Conservation (phyloP, 2,797 vertebrate genomes). For the Acanthurus leucopareius region DNA sequence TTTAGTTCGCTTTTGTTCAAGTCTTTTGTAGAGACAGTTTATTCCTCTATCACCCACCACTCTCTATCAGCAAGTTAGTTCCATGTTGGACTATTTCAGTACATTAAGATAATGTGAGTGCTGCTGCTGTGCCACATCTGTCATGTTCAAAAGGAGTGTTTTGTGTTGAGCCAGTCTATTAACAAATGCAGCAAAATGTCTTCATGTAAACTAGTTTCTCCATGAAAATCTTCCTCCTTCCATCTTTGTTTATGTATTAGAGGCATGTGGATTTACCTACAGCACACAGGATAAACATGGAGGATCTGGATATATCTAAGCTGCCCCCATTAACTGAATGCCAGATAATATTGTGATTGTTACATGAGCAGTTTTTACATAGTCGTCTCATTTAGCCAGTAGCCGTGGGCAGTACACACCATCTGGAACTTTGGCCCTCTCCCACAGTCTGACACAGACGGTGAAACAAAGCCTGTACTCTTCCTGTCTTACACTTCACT, state of each 20-base stretch:
- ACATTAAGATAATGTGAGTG: conserved; percentile 41
- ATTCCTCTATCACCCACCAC: conserved; percentile 14
- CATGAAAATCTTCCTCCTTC: background rate
- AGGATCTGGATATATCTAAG: conserved; percentile 35
- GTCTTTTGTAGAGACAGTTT: conserved; percentile 26
- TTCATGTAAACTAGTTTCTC: conserved; percentile 44
- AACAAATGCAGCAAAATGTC: conserved; percentile 29
- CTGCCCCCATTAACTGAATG: conserved; percentile 43
- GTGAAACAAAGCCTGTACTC: conserved; percentile 51
- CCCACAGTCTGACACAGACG: conserved; percentile 62
- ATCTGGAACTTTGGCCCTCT: conserved; percentile 76
- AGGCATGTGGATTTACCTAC: conserved; percentile 18
- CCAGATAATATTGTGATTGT: conserved; percentile 67
- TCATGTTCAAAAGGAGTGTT: conserved; percentile 31
- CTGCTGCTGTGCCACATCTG: conserved; percentile 32
- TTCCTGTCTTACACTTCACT: conserved; percentile 43
- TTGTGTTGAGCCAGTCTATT: conserved; percentile 39
- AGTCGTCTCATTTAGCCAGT: conserved; percentile 70
- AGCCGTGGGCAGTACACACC: conserved; percentile 73
- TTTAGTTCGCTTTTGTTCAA: conserved; percentile 33
- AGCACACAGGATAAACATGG: conserved; percentile 11
- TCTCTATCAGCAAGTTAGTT: conserved; percentile 1
- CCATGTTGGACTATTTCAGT: conserved; percentile 12
- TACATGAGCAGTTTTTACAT: conserved; percentile 72
- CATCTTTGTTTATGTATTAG: conserved; percentile 11